Evolutionary conservation across 1,140 invertebrate genomes (phyloP), one percentile per base, ranked within the genome.

Genomic region (Meloidogyne hapla): DNA sequence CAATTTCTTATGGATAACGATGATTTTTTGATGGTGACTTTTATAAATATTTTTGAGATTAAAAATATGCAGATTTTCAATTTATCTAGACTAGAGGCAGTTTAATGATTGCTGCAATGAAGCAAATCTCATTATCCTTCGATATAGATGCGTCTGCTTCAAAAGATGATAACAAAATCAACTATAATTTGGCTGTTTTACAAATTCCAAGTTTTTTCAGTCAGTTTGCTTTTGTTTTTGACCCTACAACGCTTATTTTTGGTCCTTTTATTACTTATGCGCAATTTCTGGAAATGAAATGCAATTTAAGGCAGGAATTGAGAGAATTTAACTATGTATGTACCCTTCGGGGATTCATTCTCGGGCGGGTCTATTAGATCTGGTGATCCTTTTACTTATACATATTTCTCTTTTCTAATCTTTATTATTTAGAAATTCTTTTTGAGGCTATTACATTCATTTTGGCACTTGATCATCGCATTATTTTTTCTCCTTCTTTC

Each of bases 61-160:
- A n/a, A n/a, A n/a, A n/a, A n/a, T n/a, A n/a, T n/a, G n/a, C n/a
- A n/a, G n/a, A n/a, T n/a, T n/a, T n/a, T n/a, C n/a, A n/a, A n/a
- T 28, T 10, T 3, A 5, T 15, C 8, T 64, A 78, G 66, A 79
- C 79, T n/a, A 62, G 77, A 38, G 77, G 77, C 25, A 48, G 67
- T 15, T 38, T 79, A n/a, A 79, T 79, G 77, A 70, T 79, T 21
- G 77, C 77, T 33, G 66, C 77, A 5, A 79, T 79, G 77, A 79
- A 79, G n/a, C 33, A 25, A 45, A 72, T 79, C 25, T 79, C 77
- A 12, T 48, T 79, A 40, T 38, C 77, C 1, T 76, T 79, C 40
- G 77, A 79, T 28, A n/a, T 21, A 42, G 21, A 25, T 10, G 40
- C 26, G 23, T 10, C 28, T 3, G 8, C 28, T 6, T 33, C 33